phyloP scores from a whole-genome alignment of 2,888 invertebrate genomes.

The Chrysina gloriosa region DNA sequence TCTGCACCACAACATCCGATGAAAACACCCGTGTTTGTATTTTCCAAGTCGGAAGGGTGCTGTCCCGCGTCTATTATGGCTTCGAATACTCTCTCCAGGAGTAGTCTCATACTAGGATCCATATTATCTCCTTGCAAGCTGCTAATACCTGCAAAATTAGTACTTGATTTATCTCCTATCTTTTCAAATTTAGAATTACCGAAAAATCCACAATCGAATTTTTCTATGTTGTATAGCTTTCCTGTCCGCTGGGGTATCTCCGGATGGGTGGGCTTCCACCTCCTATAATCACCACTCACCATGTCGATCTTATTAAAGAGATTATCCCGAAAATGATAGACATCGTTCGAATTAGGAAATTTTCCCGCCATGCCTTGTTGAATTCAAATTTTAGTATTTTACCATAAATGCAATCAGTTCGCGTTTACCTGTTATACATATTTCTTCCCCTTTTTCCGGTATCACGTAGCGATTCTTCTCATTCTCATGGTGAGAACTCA shows the following conservation, averaged over 20 bases:
- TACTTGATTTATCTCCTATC: not conserved
- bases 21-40: constrained; percentile 83
- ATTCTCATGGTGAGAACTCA: no score
- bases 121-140: constrained; percentile 72
- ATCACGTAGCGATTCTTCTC: not conserved
- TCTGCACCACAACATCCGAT: constrained; percentile 84
- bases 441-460: not conserved
- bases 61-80: constrained; percentile 73
- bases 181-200: constrained; percentile 66
- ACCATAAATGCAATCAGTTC: not conserved
- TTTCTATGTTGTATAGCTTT: constrained; percentile 69
- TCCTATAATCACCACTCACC: constrained; percentile 81
- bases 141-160: constrained; percentile 47
- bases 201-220: constrained; percentile 70
- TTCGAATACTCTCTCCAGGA: constrained; percentile 72
- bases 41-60: constrained; percentile 77
- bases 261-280: constrained; percentile 78
- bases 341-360: constrained; percentile 82
- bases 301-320: constrained; percentile 86
- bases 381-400: not conserved
- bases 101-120: constrained; percentile 70
- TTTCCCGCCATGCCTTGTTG: constrained; percentile 75
- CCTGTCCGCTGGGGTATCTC: constrained; percentile 74
- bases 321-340: constrained; percentile 76
- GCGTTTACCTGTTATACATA: not conserved